Conservation (phyloP, 2,888 invertebrate species). For the Aleiodes leptofemur region DNA sequence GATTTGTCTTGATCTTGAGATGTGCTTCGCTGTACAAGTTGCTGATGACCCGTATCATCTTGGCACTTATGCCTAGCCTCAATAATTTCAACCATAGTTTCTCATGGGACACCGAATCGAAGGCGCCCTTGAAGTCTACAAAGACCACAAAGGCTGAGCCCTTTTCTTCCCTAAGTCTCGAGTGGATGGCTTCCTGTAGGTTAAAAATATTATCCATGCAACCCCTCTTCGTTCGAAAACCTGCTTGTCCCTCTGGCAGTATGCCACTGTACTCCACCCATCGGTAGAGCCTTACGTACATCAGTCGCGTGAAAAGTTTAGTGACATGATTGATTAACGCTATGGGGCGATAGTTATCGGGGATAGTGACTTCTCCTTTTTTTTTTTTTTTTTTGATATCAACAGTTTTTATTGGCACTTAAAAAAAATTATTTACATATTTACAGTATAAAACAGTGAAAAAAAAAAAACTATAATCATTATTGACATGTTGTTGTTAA, state of each 20-base stretch:
- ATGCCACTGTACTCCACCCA: constrained; percentile 48
- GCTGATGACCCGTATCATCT: not conserved
- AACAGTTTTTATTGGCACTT: not conserved
- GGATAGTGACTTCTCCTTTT: constrained; percentile 46
- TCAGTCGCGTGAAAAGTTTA: no score
- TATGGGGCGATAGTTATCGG: constrained; percentile 55
- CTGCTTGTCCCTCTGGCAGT: constrained; percentile 48
- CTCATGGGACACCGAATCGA: no score
- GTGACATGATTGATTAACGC: constrained; percentile 51
- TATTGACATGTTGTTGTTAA: no score
- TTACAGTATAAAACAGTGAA: no score
- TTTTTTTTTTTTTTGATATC: no score
- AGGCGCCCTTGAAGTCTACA: no score
- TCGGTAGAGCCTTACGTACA: constrained; percentile 47
- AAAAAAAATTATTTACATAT: no score
- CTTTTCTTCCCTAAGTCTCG: not conserved
- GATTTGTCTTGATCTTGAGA: not conserved
- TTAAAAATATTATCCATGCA: not conserved
- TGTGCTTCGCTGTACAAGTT: not conserved
- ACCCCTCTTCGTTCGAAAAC: not conserved
- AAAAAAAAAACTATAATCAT: no score
- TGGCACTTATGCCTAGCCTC: not conserved
- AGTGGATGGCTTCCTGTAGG: not conserved
- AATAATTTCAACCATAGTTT: no score
- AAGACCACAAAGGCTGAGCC: not conserved